Percentiles rank a stretch among this genome's conserved stretches.
Evolutionary conservation across 2,797 vertebrate species (phyloP).

Genomic region (Epinephelus awoara): DNA sequence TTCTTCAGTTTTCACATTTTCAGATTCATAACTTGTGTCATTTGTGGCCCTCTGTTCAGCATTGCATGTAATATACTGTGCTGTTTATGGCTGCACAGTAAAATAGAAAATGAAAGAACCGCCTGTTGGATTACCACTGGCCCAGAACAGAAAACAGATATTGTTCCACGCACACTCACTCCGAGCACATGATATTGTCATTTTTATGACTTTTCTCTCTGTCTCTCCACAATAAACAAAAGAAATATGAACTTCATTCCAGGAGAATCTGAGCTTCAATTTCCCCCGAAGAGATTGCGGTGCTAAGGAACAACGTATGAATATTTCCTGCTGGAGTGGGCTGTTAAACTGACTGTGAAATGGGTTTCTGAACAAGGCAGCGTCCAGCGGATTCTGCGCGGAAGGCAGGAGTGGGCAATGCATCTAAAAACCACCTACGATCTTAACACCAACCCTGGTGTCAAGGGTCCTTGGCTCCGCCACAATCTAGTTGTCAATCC

Average conservation of each 20-base stretch:
- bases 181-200: conserved; percentile 65
- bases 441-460: conserved; percentile 27
- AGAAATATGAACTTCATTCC: conserved; percentile 75
- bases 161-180: conserved; percentile 53
- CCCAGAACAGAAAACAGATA: conserved; percentile 68
- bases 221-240: conserved; percentile 71
- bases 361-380: conserved; percentile 58
- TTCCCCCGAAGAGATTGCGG: conserved; percentile 52
- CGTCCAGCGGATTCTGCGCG: conserved; percentile 26
- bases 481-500: conserved; percentile 45
- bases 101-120: conserved; percentile 69
- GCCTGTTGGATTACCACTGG: conserved; percentile 61
- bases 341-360: conserved; percentile 80
- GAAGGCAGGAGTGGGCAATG: conserved; percentile 49
- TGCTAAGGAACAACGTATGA: conserved; percentile 53
- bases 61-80: conserved; percentile 62
- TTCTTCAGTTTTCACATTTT: conserved; percentile 40
- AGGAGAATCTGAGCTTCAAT: conserved; percentile 61
- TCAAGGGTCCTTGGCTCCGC: conserved; percentile 47
- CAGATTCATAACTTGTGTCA: conserved; percentile 61
- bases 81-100: conserved; percentile 60
- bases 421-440: conserved; percentile 50
- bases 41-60: conserved; percentile 51
- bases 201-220: conserved; percentile 69
- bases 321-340: conserved; percentile 60